Evolutionary conservation across 2,888 invertebrate genomes (phyloP).

Genomic region (Pachymerium ferrugineum): DNA sequence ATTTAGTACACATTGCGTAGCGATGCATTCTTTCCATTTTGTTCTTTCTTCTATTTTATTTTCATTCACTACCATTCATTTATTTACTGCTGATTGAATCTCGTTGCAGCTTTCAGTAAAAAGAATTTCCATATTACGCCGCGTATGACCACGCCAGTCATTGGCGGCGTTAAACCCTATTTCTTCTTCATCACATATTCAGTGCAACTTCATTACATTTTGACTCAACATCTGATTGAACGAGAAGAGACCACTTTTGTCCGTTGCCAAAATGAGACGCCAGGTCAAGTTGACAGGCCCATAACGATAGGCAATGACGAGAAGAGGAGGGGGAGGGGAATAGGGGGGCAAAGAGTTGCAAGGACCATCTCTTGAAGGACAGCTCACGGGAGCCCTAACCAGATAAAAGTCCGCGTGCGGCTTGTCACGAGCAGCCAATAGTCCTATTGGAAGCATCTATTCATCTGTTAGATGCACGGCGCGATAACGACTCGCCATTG

Average conservation of each 20-base stretch:
- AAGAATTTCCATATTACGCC: too few species aligned
- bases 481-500: conserved; percentile 7
- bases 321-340: too few species aligned
- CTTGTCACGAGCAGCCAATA: conserved; percentile 14
- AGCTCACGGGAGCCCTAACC: neutral
- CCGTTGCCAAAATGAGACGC: neutral
- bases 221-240: neutral
- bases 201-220: neutral
- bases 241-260: conserved; percentile 13
- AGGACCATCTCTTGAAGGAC: neutral
- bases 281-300: neutral
- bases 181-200: neutral
- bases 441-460: conserved; percentile 15
- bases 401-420: neutral
- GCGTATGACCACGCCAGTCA: too few species aligned
- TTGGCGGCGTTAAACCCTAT: neutral
- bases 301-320: neutral
- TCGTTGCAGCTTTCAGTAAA: too few species aligned
- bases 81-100: too few species aligned
- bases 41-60: too few species aligned
- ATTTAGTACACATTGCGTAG: too few species aligned
- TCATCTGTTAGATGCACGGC: conserved; percentile 8
- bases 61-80: too few species aligned
- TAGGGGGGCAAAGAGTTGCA: neutral
- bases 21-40: too few species aligned